Conservation (phyloP, 35 echinoderm and acorn worm species). For the Diadema setosum region DNA sequence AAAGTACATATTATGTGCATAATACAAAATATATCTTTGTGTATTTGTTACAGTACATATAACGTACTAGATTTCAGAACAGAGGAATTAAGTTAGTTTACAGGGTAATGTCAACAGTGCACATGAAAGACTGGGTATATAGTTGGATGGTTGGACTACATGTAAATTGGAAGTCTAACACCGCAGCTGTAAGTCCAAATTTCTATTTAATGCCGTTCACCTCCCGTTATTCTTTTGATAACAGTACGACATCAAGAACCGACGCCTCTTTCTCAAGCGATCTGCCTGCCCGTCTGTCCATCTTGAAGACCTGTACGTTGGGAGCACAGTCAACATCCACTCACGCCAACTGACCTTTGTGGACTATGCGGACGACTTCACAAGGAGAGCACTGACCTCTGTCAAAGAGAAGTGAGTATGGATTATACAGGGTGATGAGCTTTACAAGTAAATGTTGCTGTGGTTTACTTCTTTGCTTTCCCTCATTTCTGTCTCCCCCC, state of each 20-base stretch:
- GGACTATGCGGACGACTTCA: constrained; percentile 87
- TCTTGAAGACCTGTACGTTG: constrained; percentile 71
- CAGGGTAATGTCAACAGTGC: background rate
- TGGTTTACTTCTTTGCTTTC: too few relatives aligned
- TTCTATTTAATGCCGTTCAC: background rate
- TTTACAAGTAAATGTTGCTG: too few relatives aligned
- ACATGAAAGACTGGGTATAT: background rate
- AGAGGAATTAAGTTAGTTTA: too few relatives aligned
- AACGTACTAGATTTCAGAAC: too few relatives aligned
- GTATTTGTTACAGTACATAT: too few relatives aligned
- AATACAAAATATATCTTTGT: too few relatives aligned
- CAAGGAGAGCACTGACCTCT: constrained; percentile 56
- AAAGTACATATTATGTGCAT: too few relatives aligned
- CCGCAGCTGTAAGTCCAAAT: background rate
- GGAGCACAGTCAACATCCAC: constrained; percentile 76
- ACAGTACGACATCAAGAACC: constrained; percentile 94
- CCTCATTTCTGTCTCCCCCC: background rate
- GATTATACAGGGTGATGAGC: background rate
- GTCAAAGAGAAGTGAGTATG: constrained; percentile 82
- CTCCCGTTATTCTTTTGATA: background rate
- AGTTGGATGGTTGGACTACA: background rate
- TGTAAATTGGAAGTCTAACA: background rate
- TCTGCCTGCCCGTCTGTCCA: constrained; percentile 44
- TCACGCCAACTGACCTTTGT: constrained; percentile 76
- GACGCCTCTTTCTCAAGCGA: constrained; percentile 86